phyloP scores from a whole-genome alignment of 2,113 vertebrate genomes.

The Gambusia affinis region DNA sequence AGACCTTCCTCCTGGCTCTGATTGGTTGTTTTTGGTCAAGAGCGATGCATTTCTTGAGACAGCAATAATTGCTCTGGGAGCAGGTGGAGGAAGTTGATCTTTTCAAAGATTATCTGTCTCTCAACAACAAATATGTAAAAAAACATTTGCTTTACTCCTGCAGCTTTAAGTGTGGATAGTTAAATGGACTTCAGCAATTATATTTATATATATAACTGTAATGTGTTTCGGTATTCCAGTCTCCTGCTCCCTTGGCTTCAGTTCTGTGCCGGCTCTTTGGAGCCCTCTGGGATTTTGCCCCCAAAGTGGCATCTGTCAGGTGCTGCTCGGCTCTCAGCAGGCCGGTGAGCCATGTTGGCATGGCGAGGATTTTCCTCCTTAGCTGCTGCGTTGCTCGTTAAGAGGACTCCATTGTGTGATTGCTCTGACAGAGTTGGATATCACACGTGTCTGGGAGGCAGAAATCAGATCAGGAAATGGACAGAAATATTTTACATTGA shows the following conservation, averaged over 20 bases:
- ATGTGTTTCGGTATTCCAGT: constrained; percentile 32
- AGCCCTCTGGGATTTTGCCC: constrained; percentile 63
- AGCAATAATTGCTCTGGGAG: too few relatives aligned
- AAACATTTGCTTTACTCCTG: too few relatives aligned
- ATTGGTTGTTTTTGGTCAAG: too few relatives aligned
- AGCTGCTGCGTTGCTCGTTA: constrained; percentile 35
- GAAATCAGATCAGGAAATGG: constrained; percentile 15
- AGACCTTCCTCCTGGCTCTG: too few relatives aligned
- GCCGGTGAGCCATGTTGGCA: constrained; percentile 41
- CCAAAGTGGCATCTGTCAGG: constrained; percentile 77
- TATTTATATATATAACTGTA: background rate
- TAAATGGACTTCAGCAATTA: background rate
- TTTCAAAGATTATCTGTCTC: too few relatives aligned
- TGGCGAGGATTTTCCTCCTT: constrained; percentile 31
- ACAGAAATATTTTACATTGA: constrained; percentile 28
- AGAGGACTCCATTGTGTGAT: constrained; percentile 27
- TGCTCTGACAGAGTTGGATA: background rate
- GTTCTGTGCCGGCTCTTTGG: constrained; percentile 74
- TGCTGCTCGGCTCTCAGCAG: constrained; percentile 68
- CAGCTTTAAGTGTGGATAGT: background rate
- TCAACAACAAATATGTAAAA: too few relatives aligned
- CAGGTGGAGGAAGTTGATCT: too few relatives aligned
- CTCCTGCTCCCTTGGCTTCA: constrained; percentile 44
- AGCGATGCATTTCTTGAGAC: too few relatives aligned
- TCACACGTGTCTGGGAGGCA: background rate